phyloP scores from a whole-genome alignment of 2,797 vertebrate genomes.

The Macroramphosus scolopax region DNA sequence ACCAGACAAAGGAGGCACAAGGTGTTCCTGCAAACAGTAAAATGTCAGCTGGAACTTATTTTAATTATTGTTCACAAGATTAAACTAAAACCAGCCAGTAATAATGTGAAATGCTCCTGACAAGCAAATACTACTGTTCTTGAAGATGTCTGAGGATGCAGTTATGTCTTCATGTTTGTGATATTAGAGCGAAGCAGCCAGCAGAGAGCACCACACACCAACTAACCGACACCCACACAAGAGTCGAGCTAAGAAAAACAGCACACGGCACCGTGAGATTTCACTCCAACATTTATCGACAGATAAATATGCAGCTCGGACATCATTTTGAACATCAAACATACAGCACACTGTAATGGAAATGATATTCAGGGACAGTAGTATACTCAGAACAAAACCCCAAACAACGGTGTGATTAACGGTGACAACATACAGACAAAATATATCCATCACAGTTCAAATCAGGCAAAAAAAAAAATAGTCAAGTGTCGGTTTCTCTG shows the following conservation, averaged over 20 bases:
- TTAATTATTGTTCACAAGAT: too few species aligned
- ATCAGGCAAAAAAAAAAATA: constrained; percentile 37
- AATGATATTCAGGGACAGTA: constrained; percentile 83
- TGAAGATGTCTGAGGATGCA: too few species aligned
- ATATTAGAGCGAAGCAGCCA: constrained; percentile 36
- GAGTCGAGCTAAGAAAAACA: constrained; percentile 17
- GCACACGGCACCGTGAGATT: constrained; percentile 27
- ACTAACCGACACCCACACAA: background rate
- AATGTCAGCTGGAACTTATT: too few species aligned
- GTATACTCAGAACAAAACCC: constrained; percentile 76
- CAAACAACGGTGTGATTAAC: constrained; percentile 68
- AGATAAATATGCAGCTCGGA: constrained; percentile 82
- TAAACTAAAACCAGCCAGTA: too few species aligned
- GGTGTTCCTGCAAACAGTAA: too few species aligned
- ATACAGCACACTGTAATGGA: constrained; percentile 78
- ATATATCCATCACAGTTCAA: constrained; percentile 74
- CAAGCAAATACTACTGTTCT: too few species aligned
- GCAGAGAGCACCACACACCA: constrained; percentile 60
- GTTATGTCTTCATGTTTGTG: background rate
- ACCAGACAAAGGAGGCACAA: too few species aligned
- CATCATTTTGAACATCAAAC: constrained; percentile 77
- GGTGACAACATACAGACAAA: constrained; percentile 64
- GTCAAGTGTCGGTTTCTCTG: constrained; percentile 77
- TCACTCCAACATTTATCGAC: constrained; percentile 76
- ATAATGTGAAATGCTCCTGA: too few species aligned